Evolutionary conservation across 2,113 vertebrate species (phyloP).

Genomic region (Ginglymostoma cirratum): DNA sequence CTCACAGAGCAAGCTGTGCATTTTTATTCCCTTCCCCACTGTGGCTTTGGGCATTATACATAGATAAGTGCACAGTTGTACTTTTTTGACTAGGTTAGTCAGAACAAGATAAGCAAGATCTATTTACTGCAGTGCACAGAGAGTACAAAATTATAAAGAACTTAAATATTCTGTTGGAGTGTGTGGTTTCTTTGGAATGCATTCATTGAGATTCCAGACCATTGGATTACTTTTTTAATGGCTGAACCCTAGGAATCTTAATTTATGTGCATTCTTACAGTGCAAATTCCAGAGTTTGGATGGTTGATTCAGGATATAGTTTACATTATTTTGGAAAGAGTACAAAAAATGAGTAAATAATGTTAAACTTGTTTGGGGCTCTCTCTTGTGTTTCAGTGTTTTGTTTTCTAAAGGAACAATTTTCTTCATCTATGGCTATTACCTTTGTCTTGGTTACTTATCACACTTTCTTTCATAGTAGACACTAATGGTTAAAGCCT

Average conservation of each 20-base stretch:
- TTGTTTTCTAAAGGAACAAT: background rate
- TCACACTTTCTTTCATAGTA: background rate
- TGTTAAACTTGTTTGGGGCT: background rate
- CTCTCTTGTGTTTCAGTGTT: background rate
- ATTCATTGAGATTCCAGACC: background rate
- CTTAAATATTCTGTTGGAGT: background rate
- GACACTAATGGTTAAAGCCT: background rate
- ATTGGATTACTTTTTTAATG: constrained; percentile 2
- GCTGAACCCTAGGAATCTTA: background rate
- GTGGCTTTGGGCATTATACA: background rate
- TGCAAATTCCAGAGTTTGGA: background rate
- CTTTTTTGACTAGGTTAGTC: background rate
- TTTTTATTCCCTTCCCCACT: background rate
- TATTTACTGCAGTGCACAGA: background rate
- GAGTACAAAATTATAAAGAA: background rate
- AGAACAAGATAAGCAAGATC: background rate
- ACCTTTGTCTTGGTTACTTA: background rate
- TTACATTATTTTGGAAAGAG: background rate
- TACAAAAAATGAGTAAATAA: background rate
- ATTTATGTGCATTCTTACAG: background rate
- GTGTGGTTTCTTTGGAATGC: background rate
- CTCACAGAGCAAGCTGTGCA: background rate
- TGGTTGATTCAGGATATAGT: background rate
- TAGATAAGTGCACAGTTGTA: background rate
- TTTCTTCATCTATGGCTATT: background rate